Base-by-base conservation (phyloP, 2,888 invertebrate species). In the Cerastis leucographa region DNA sequence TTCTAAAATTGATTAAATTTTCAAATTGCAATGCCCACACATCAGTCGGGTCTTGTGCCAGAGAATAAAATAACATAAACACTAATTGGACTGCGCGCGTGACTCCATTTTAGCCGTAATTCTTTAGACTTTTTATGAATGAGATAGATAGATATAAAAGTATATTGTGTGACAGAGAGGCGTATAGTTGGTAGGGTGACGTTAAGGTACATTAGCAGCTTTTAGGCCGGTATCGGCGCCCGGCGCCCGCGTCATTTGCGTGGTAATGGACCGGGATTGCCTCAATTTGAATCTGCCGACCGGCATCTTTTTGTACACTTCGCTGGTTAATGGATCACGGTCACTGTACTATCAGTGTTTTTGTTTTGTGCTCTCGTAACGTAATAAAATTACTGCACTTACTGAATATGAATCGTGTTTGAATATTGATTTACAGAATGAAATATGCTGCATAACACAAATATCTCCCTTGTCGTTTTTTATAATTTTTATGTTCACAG, bases 181-280 rank as follows among this genome's bases (percentile, higher is more conserved):
- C 76, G 79, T 81, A 75, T 88, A 67, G 72, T 89, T 90, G 82
- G 87, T 89, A 87, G 90, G 89, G 87, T 89, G 92, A 91, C 89
- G 89, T 88, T 90, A 86, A 89, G 90, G 90, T 92, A 90, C 94
- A 94, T 95, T 94, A 95, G 94, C 90, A 90, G 94, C 95, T 95
- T 94, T 95, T 93, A 94, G 92, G 81, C 81, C 87, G 88, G 90
- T 93, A 91, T 93, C 93, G 92, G 92, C 91, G 92, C 90, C 91
- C 93, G 92, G 92, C 91, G 92, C 90, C 91, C 88, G 90, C 91
- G 93, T 94, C 95, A 94, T 95, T 95, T 93, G 94, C 92, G 89
- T 91, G 83, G 92, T 95, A 95, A 95, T 95, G 93, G 93, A 81
- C 87, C 89, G 88, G 92, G 94, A 94, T 95, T 93, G 92, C 94